Evolutionary conservation across 2,797 vertebrate species (phyloP), one percentile per base, ranked within the genome.

Genomic region (Crenuchus spilurus): DNA sequence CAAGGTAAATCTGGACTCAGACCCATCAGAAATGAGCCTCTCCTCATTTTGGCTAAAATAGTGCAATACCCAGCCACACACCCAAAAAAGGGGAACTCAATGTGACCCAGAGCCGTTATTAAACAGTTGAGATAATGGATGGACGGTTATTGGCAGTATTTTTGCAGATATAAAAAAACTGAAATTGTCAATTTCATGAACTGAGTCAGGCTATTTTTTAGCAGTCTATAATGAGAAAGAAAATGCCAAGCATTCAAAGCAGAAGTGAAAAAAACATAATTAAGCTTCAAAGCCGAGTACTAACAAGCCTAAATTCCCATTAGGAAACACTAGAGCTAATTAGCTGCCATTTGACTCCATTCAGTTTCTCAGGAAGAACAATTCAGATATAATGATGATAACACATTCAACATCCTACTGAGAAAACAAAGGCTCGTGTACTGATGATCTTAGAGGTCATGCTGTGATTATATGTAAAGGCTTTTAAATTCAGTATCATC

Each of bases 281-380:
- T 42, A 65, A 55, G 2, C 35, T 28, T 73, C 8, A 33, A 24
- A 73, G 70, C 18, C 2, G 13, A 44, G 18, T 35, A 55, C 22
- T 16, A 55, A 48, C 20, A 46, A 48, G 28, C 39, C 62, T 28
- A 37, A 18, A 48, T 41, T 46, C 52, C 61, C 51, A 9, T 13
- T 37, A 10, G 26, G 20, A 33, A 54, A 61, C 57, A 30, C 61
- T n/a, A 10, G 13, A 6, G 37, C 39, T 65, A 35, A 65, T 73
- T 57, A 65, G 39, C n/a, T 46, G 61, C 37, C 39, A 55, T 73
- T 65, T 73, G 6, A 4, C 57, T 37, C 49, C 26, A 13, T 51
- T 26, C 13, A 22, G 20, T 41, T 41, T 61, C 48, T 63, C 26
- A 24, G 49, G 58, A 22, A 31, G 58, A 72, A 54, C 42, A 35